phyloP scores from a whole-genome alignment of 1,140 invertebrate genomes.

The Geopemphigus sp. region DNA sequence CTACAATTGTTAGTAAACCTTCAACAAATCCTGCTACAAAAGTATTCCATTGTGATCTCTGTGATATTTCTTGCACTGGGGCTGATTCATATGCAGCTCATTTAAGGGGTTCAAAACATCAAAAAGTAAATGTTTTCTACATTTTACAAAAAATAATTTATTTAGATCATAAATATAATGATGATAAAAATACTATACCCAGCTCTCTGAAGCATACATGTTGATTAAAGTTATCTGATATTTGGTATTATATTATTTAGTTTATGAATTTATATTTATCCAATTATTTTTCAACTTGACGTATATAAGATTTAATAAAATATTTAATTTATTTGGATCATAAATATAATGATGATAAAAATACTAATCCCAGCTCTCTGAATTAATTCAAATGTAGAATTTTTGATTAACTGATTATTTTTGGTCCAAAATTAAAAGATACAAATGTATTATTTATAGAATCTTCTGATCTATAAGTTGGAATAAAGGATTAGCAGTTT shows the following conservation, averaged over 20 bases:
- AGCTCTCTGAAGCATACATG: conserved; percentile 11
- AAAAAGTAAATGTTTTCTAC: conserved; percentile 70
- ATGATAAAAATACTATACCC: conserved; percentile 9
- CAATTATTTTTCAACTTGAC: too few species aligned
- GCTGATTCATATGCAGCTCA: conserved; percentile 97
- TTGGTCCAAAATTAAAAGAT: background rate
- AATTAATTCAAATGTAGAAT: background rate
- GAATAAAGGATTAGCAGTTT: background rate
- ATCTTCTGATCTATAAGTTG: too few species aligned
- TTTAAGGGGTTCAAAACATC: conserved; percentile 95
- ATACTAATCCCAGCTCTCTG: conserved; percentile 42
- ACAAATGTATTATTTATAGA: too few species aligned
- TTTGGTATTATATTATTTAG: too few species aligned
- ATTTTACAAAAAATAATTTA: too few species aligned
- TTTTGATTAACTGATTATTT: background rate
- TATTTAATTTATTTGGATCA: background rate
- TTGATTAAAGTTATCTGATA: conserved; percentile 16
- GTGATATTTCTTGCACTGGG: conserved; percentile 96
- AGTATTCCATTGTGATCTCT: conserved; percentile 81
- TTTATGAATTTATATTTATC: too few species aligned
- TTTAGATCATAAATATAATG: too few species aligned
- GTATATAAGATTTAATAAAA: background rate
- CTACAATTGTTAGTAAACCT: conserved; percentile 56
- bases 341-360: conserved; percentile 2
- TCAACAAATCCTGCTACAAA: conserved; percentile 64